Evolutionary conservation across 2,797 vertebrate species (phyloP).

Genomic region (Synanceia verrucosa): DNA sequence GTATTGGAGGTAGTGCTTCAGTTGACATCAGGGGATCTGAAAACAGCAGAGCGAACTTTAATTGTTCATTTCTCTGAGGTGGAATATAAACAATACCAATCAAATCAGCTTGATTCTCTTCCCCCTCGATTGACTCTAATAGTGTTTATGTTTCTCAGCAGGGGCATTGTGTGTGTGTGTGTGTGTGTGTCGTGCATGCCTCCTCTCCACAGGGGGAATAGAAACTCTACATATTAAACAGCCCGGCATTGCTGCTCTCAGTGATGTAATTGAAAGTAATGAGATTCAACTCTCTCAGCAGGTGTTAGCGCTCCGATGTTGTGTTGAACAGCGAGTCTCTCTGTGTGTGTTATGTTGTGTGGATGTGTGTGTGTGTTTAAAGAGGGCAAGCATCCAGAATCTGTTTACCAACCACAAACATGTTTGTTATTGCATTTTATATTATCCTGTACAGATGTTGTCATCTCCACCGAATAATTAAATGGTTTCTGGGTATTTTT

Average conservation of each 20-base stretch:
- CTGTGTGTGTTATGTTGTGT: conserved; percentile 10
- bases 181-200: conserved; percentile 4
- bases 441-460: not conserved
- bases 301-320: conserved; percentile 42
- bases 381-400: conserved; percentile 12
- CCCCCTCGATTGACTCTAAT: conserved; percentile 61
- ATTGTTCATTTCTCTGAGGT: conserved; percentile 64
- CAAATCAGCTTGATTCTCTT: conserved; percentile 63
- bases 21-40: conserved; percentile 32
- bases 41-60: conserved; percentile 41
- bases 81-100: conserved; percentile 70
- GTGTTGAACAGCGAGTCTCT: conserved; percentile 11
- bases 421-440: not conserved
- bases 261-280: conserved; percentile 80
- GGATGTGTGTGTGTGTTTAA: not conserved
- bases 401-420: conserved; percentile 12
- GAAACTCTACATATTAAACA: conserved; percentile 70
- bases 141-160: conserved; percentile 67
- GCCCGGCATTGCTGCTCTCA: conserved; percentile 53
- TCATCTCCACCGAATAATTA: not conserved
- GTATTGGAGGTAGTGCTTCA: not conserved
- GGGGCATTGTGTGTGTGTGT: conserved; percentile 22
- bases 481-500: not conserved
- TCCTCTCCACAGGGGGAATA: conserved; percentile 39
- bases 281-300: conserved; percentile 74